Base-by-base conservation (phyloP, 2,113 vertebrate species). In the Siniperca chuatsi region DNA sequence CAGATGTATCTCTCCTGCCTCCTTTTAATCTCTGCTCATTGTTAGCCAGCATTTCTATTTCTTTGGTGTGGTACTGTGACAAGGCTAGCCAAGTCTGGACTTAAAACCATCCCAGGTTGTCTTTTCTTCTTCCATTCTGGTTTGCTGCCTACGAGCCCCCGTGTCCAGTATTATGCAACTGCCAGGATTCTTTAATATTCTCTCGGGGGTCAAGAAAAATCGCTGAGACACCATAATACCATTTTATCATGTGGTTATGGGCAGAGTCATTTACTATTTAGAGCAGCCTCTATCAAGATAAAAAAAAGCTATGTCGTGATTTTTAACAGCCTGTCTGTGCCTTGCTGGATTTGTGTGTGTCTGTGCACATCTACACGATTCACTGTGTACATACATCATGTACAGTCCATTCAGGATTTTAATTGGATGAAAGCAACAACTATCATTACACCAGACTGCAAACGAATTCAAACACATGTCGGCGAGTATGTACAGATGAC, bases 141-240 rank as follows among this genome's bases (percentile, higher is more conserved):
- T 64, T 21, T 69, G n/a, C 44, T 76, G 83, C 81, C 84, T 73
- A 52, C 1, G 13, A 78, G 62, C 48, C 35, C 69, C 64, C 64
- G 74, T 62, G 74, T 79, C 69, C 25, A 67, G 25, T 50, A 82
- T 89, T 79, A 84, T 68, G 57, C 83, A 83, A 79, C 68, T 44
- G 50, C 23, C n/a, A 46, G 42, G 66, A 61, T 77, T 81, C 76
- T 76, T 89, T 82, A 67, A 85, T 85, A 76, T 90, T 83, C 65
- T 76, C 46, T 12, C 15, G 13, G 12, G 11, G 44, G 42, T 64
- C 35, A 75, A 18, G 12, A 66, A 5, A 55, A 75, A 16, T 15
- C 6, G 66, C 2, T 2, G 33, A 62, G 20, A 72, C 44, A 61
- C 62, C 11, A 55, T n/a, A 58, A 44, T 11, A 46, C 8, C 46